Evolutionary conservation across 2,797 vertebrate genomes (phyloP).

Genomic region (Thunnus albacares): DNA sequence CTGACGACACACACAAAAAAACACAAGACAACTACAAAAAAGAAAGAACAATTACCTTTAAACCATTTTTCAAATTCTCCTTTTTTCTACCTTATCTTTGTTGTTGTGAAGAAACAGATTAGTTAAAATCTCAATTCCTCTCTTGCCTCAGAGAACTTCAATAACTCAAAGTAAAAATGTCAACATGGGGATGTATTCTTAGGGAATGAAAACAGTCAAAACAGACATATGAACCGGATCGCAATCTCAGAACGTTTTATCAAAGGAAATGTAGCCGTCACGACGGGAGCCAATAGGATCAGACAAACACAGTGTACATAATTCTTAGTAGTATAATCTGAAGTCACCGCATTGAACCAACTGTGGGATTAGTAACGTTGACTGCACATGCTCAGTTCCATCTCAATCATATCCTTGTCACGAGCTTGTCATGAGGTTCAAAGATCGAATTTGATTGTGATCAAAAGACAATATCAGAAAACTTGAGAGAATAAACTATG

Average conservation of each 20-base stretch:
- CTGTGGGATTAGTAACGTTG: not conserved
- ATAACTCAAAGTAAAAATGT: slow-evolving; percentile 15
- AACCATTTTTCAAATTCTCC: not conserved
- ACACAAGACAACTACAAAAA: not conserved
- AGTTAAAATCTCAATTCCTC: not conserved
- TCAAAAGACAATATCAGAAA: not conserved
- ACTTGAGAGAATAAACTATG: not conserved
- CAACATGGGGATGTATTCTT: slow-evolving; percentile 31
- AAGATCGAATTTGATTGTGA: slow-evolving; percentile 30
- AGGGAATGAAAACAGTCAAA: not conserved
- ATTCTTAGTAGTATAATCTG: slow-evolving; percentile 2
- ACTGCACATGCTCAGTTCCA: not conserved
- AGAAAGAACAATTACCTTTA: not conserved
- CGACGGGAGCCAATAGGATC: not conserved
- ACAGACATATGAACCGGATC: not conserved
- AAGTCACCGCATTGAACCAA: not conserved
- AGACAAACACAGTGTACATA: not conserved
- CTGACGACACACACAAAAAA: not conserved
- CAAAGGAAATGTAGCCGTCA: not conserved
- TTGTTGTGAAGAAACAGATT: slow-evolving; percentile 6
- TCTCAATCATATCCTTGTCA: slow-evolving; percentile 27
- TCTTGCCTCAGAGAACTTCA: slow-evolving; percentile 16
- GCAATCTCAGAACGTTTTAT: not conserved
- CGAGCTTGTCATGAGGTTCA: slow-evolving; percentile 5
- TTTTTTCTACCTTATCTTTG: not conserved